phyloP scores from a whole-genome alignment of 2,113 vertebrate species.

The Eptatretus burgeri region DNA sequence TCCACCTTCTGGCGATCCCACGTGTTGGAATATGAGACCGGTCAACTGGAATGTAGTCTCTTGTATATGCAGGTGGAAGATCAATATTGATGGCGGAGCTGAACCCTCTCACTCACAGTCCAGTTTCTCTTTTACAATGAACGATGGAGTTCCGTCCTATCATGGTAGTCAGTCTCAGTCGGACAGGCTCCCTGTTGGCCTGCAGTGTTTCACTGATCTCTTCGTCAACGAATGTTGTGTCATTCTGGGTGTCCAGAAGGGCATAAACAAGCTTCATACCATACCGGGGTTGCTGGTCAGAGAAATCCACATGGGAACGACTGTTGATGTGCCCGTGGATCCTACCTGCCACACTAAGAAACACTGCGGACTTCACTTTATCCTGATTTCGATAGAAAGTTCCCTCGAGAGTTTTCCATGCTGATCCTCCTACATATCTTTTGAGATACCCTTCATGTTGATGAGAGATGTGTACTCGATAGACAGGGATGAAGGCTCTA shows the following conservation, averaged over 20 bases:
- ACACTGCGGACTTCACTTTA: no score
- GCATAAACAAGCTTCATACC: no score
- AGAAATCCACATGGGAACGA: no score
- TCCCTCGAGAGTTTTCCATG: conserved; percentile 10
- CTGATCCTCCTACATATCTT: conserved; percentile 8
- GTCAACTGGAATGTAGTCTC: conserved; percentile 11
- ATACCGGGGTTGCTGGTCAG: no score
- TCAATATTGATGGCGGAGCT: conserved; percentile 5
- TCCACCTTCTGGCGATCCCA: conserved; percentile 7
- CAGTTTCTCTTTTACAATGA: conserved; percentile 8
- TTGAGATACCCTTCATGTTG: conserved; percentile 10
- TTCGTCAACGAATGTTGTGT: no score
- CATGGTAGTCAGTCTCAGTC: conserved; percentile 11
- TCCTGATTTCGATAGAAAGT: conserved; percentile 9
- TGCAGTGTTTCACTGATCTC: conserved; percentile 8
- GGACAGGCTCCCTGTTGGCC: conserved; percentile 9
- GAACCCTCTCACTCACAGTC: conserved; percentile 10
- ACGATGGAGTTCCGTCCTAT: conserved; percentile 10
- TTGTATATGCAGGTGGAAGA: conserved; percentile 7
- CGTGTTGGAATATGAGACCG: conserved; percentile 8
- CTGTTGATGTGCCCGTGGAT: no score
- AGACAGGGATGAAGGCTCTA: no score
- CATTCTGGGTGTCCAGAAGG: no score
- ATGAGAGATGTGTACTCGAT: conserved; percentile 9
- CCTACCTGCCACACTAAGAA: no score